Evolutionary conservation across 2,113 vertebrate species (phyloP).

Genomic region (Scolopax mira): DNA sequence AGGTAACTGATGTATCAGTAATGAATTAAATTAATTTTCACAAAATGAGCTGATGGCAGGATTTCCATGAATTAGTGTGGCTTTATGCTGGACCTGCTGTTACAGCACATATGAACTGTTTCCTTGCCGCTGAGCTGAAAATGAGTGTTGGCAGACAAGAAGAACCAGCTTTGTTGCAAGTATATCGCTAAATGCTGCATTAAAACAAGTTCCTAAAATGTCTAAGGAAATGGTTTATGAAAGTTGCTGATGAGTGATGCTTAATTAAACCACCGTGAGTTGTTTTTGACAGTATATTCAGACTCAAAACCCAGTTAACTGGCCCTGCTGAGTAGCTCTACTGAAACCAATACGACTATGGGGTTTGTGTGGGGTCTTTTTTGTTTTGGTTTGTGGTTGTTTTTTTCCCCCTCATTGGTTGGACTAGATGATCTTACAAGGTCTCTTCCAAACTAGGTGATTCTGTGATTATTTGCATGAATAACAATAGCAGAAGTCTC

Average conservation of each 20-base stretch:
- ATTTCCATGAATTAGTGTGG: not conserved
- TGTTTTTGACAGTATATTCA: not conserved
- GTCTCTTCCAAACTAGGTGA: too few species aligned
- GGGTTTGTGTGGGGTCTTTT: too few species aligned
- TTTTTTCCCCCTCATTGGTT: too few species aligned
- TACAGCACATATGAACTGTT: not conserved
- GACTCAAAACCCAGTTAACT: not conserved
- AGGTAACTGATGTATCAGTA: not conserved
- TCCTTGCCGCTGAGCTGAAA: conserved; percentile 26
- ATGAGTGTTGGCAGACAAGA: not conserved
- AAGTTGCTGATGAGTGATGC: not conserved
- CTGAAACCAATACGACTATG: not conserved
- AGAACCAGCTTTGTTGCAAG: not conserved
- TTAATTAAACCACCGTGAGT: not conserved
- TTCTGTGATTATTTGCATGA: not conserved
- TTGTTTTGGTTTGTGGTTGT: too few species aligned
- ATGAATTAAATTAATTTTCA: not conserved
- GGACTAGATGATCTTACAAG: too few species aligned
- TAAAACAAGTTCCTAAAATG: not conserved
- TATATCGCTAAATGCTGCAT: not conserved
- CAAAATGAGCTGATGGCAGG: not conserved
- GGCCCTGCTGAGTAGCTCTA: not conserved
- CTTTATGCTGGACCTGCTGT: not conserved
- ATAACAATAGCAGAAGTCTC: not conserved
- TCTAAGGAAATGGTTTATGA: not conserved